Conservation (phyloP, 2,113 vertebrate species). For the Lepisosteus osseus region DNA sequence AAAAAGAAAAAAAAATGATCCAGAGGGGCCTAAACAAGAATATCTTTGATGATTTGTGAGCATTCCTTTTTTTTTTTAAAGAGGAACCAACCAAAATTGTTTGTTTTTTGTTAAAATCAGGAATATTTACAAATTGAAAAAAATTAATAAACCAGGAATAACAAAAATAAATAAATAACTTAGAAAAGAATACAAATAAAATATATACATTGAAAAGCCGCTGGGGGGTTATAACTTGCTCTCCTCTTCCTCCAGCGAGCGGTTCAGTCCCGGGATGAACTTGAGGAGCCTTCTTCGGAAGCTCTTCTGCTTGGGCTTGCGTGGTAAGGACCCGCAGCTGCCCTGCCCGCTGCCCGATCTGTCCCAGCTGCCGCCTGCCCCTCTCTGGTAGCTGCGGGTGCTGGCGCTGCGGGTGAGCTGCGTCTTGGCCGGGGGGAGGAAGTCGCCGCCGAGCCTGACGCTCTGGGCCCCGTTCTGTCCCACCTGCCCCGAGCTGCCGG, state of each 20-base stretch:
- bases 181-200: constrained; percentile 37
- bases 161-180: constrained; percentile 77
- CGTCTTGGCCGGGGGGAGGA: constrained; percentile 59
- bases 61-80: no score
- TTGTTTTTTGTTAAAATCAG: neutral
- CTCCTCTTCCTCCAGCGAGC: constrained; percentile 90
- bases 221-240: constrained; percentile 77
- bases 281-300: constrained; percentile 84
- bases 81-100: constrained; percentile 3
- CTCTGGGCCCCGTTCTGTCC: constrained; percentile 30
- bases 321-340: constrained; percentile 60
- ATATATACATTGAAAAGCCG: neutral
- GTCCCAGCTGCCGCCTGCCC: constrained; percentile 22
- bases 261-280: constrained; percentile 92
- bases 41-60: no score
- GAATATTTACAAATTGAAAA: constrained; percentile 26
- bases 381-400: constrained; percentile 70
- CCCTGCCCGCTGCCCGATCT: constrained; percentile 44
- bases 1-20: constrained; percentile 39
- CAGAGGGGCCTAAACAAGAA: constrained; percentile 26
- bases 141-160: constrained; percentile 30
- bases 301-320: constrained; percentile 82
- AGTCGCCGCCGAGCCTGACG: constrained; percentile 56
- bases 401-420: constrained; percentile 73
- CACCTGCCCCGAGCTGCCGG: constrained; percentile 28